Evolutionary conservation across 2,113 vertebrate genomes (phyloP).

Genomic region (Halichoerus grypus): DNA sequence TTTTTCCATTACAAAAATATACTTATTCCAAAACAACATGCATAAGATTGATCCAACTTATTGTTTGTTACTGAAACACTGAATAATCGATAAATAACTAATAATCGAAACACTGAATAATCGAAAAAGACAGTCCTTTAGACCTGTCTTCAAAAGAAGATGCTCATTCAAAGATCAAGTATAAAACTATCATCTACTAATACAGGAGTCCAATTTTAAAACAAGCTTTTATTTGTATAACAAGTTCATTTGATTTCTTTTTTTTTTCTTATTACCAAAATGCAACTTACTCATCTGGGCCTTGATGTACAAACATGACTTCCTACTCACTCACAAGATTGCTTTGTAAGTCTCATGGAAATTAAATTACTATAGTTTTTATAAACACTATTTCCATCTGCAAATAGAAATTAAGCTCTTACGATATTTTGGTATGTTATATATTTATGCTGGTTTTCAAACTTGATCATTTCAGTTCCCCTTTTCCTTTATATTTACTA

Average conservation of each 20-base stretch:
- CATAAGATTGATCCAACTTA: neutral
- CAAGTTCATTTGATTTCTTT: constrained; percentile 31
- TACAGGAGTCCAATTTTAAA: constrained; percentile 41
- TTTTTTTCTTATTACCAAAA: constrained; percentile 63
- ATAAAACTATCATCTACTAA: constrained; percentile 37
- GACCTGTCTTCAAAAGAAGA: neutral
- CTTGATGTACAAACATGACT: constrained; percentile 43
- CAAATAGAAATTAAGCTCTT: neutral
- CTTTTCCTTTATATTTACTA: neutral
- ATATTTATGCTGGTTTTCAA: constrained; percentile 26
- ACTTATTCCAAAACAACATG: constrained; percentile 33
- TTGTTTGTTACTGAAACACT: neutral
- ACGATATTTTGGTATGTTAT: neutral
- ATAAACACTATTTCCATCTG: constrained; percentile 9
- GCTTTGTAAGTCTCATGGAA: neutral
- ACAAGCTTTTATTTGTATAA: neutral
- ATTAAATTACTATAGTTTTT: constrained; percentile 13
- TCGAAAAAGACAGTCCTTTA: neutral
- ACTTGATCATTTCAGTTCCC: constrained; percentile 8
- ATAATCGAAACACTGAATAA: constrained; percentile 8
- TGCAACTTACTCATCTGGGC: neutral
- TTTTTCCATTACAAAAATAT: constrained; percentile 54
- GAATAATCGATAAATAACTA: no score
- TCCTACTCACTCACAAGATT: neutral
- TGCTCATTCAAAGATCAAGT: constrained; percentile 45